These are phyloP conservation scores for Folsomia manolachei DNA, from an alignment of 2,888 invertebrate species.

Conservation along the genomic window DNA sequence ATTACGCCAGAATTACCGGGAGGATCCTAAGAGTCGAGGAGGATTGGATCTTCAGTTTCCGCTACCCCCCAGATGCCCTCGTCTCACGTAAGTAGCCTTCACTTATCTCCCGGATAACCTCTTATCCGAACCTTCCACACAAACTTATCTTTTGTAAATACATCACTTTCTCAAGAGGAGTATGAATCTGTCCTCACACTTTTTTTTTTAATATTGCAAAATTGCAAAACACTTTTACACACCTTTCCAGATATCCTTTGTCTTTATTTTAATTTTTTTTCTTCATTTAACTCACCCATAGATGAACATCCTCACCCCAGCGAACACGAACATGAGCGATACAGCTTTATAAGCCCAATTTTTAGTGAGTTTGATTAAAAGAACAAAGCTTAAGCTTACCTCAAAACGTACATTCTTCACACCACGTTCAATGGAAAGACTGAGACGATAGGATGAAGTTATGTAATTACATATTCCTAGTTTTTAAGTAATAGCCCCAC, in stretches of 20 bases:
- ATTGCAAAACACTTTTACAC: neutral
- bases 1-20: conserved; percentile 90
- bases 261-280: neutral
- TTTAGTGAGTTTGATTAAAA: neutral
- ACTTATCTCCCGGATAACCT: neutral
- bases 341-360: conserved; percentile 15
- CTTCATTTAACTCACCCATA: neutral
- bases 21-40: conserved; percentile 87
- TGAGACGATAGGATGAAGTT: too few species aligned
- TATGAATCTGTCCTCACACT: neutral
- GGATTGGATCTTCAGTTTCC: conserved; percentile 93
- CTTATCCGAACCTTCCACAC: neutral
- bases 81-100: conserved; percentile 58
- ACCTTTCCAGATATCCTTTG: neutral
- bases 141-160: neutral
- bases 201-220: neutral
- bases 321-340: neutral
- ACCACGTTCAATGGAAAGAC: too few species aligned
- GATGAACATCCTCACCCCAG: neutral
- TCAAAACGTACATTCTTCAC: too few species aligned
- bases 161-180: neutral
- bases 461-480: too few species aligned
- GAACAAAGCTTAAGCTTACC: too few species aligned
- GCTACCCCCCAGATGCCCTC: conserved; percentile 71
- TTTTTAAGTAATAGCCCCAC: too few species aligned